These are phyloP conservation scores for Oxyteleia sp. DNA, from an alignment of 2,888 invertebrate species.

Conservation along the genomic window DNA sequence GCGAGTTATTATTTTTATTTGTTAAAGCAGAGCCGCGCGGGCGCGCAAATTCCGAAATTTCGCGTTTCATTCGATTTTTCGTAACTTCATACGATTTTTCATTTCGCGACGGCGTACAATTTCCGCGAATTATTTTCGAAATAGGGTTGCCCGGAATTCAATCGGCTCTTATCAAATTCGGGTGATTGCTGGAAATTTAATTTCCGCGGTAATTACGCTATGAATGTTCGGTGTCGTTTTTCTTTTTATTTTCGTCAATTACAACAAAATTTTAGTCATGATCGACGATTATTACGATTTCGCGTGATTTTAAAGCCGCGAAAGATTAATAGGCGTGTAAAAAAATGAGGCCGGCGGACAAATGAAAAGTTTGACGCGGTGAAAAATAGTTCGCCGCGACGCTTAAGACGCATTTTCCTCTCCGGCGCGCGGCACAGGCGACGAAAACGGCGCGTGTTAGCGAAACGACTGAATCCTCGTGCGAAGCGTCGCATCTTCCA, in stretches of 20 bases:
- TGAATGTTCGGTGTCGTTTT: too few species aligned
- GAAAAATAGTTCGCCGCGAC: slow-evolving; percentile 79
- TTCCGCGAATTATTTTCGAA: neutral
- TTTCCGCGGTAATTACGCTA: slow-evolving; percentile 7
- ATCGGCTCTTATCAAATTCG: neutral
- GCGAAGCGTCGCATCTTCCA: slow-evolving; percentile 67
- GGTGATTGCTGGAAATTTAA: neutral
- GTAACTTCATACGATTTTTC: slow-evolving; percentile 8
- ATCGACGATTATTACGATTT: slow-evolving; percentile 74
- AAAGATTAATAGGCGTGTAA: slow-evolving; percentile 74
- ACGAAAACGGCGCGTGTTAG: slow-evolving; percentile 61
- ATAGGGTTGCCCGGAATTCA: neutral
- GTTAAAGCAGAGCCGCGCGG: neutral
- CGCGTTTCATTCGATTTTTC: neutral
- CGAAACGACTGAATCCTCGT: slow-evolving; percentile 65
- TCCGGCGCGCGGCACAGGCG: slow-evolving; percentile 42
- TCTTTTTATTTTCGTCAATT: slow-evolving; percentile 15
- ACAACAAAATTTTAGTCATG: slow-evolving; percentile 30
- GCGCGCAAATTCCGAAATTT: neutral
- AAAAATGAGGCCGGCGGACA: slow-evolving; percentile 70
- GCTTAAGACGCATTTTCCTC: slow-evolving; percentile 77
- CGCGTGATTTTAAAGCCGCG: slow-evolving; percentile 72
- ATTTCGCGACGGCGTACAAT: neutral
- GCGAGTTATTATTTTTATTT: slow-evolving; percentile 3
- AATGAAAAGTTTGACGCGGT: slow-evolving; percentile 73